Conservation (phyloP, 2,113 vertebrate species). For the Crotalus tigris region DNA sequence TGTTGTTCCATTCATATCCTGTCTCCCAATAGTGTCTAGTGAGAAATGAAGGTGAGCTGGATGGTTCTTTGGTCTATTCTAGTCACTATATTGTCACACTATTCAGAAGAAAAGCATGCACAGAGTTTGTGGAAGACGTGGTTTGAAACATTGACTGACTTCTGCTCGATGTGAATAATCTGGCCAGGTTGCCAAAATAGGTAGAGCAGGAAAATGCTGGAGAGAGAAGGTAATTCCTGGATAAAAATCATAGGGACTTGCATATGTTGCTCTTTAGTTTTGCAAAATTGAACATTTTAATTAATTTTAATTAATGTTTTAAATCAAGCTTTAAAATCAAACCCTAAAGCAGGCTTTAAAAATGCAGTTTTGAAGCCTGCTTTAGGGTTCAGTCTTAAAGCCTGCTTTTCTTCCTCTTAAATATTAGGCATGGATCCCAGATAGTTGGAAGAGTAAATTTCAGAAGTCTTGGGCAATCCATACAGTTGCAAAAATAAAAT, state of each 20-base stretch:
- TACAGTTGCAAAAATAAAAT: constrained; percentile 51
- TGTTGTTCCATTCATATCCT: background rate
- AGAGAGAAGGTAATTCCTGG: background rate
- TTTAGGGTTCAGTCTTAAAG: constrained; percentile 25
- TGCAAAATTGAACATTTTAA: background rate
- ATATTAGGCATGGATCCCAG: constrained; percentile 59
- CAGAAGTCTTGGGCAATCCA: constrained; percentile 58
- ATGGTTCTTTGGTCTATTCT: background rate
- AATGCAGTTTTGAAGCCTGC: constrained; percentile 38
- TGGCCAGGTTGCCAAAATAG: background rate
- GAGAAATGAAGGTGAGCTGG: background rate
- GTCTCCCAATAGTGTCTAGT: background rate
- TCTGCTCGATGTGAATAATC: background rate
- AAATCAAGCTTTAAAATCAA: background rate
- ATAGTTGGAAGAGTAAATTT: constrained; percentile 52
- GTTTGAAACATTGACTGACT: background rate
- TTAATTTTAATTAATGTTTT: constrained; percentile 54
- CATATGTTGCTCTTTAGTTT: background rate
- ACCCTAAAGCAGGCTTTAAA: constrained; percentile 16
- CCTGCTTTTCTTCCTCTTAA: constrained; percentile 57
- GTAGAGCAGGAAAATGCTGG: background rate
- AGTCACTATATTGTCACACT: background rate
- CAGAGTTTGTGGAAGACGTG: background rate
- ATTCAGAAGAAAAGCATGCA: background rate
- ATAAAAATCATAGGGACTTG: background rate